A percentile compares a stretch with the other conserved stretches of the same genome.
These are phyloP conservation scores for Xiphophorus hellerii DNA, from an alignment of 2,113 vertebrate genomes.

Conservation along the genomic window DNA sequence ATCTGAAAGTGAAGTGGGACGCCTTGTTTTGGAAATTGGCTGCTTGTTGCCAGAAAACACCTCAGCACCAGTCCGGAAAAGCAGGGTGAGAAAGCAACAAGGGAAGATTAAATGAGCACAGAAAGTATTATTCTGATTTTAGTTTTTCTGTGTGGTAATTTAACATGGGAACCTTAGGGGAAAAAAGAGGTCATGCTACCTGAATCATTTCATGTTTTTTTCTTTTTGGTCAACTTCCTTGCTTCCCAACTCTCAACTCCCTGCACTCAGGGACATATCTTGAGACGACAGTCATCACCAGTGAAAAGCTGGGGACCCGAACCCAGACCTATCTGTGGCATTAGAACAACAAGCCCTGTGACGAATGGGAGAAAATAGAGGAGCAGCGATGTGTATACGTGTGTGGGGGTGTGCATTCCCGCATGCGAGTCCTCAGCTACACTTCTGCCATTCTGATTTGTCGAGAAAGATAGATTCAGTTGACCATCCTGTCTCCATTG, in stretches of 20 bases:
- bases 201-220: background rate
- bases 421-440: constrained; percentile 30
- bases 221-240: constrained; percentile 9
- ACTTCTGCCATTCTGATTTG: constrained; percentile 63
- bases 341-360: constrained; percentile 75
- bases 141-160: background rate
- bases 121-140: background rate
- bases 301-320: constrained; percentile 56
- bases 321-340: constrained; percentile 61
- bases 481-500: constrained; percentile 49
- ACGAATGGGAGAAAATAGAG: constrained; percentile 77
- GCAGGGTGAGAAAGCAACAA: background rate
- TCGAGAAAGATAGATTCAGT: constrained; percentile 47
- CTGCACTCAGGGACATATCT: constrained; percentile 38
- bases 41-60: constrained; percentile 22
- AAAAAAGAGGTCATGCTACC: background rate
- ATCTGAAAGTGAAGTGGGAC: constrained; percentile 45
- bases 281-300: constrained; percentile 49
- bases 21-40: constrained; percentile 41
- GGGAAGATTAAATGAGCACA: background rate
- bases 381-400: constrained; percentile 37
- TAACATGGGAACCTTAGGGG: background rate
- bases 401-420: constrained; percentile 16
- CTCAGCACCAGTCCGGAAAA: constrained; percentile 1
- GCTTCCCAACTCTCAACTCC: background rate